A percentile compares a stretch with the other conserved stretches of the same genome.
phyloP scores from a whole-genome alignment of 2,888 invertebrate genomes.

The Chrysodeixis includens region DNA sequence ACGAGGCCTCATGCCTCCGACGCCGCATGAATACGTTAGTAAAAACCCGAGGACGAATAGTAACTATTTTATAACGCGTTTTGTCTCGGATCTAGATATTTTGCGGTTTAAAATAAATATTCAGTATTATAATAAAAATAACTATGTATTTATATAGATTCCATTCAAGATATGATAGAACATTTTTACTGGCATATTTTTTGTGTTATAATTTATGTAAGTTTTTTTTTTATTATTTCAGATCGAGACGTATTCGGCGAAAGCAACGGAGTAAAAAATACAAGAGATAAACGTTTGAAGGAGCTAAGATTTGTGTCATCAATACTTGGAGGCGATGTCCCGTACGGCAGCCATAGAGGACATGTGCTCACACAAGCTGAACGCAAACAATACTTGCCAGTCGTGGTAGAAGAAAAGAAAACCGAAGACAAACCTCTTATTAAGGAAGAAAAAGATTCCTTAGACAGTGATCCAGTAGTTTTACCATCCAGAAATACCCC shows the following conservation, averaged over 20 bases:
- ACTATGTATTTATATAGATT: neutral
- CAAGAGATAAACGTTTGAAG: constrained; percentile 79
- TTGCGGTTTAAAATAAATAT: neutral
- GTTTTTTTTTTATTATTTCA: constrained; percentile 72
- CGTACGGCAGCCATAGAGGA: constrained; percentile 93
- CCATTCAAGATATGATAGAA: neutral
- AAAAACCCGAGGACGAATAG: constrained; percentile 76
- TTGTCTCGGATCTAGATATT: constrained; percentile 23
- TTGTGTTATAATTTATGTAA: neutral
- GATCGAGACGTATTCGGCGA: constrained; percentile 88
- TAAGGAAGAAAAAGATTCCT: constrained; percentile 91
- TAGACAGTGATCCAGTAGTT: constrained; percentile 91
- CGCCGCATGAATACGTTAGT: constrained; percentile 83
- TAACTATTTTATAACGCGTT: constrained; percentile 63
- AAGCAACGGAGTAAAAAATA: constrained; percentile 70
- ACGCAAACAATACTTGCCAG: constrained; percentile 93
- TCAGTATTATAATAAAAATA: neutral
- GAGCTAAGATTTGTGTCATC: constrained; percentile 93
- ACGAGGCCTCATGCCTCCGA: constrained; percentile 84
- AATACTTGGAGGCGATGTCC: constrained; percentile 94
- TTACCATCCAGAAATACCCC: constrained; percentile 86
- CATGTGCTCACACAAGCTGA: constrained; percentile 95
- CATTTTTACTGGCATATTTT: neutral
- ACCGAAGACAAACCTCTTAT: constrained; percentile 86
- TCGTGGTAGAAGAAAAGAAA: constrained; percentile 89